phyloP scores from a whole-genome alignment of 2,797 vertebrate species.

The Eremophila alpestris region DNA sequence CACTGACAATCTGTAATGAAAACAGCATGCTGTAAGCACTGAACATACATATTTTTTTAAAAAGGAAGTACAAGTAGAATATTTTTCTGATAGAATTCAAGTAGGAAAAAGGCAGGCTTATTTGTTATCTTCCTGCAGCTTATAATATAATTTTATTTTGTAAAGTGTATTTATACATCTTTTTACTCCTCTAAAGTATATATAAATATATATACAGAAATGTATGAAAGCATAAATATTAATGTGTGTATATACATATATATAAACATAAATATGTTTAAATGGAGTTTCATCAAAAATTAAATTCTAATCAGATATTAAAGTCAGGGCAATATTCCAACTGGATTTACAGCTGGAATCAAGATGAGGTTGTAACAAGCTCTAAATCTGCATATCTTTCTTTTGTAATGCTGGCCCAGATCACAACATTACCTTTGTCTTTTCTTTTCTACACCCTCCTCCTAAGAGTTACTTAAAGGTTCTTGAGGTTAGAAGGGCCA shows the following conservation, averaged over 20 bases:
- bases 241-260: not conserved
- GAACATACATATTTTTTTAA: not conserved
- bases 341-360: not conserved
- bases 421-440: not conserved
- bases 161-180: not conserved
- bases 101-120: not conserved
- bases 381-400: not conserved
- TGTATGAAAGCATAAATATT: not conserved
- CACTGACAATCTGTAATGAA: slow-evolving; percentile 15
- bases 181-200: not conserved
- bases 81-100: not conserved
- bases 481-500: not conserved
- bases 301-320: not conserved
- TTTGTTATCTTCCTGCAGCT: not conserved
- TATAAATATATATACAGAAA: not conserved
- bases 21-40: not conserved
- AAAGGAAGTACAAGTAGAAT: not conserved
- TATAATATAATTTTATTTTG: not conserved
- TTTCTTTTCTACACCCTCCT: not conserved
- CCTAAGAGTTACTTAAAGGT: not conserved
- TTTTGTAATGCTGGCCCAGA: not conserved
- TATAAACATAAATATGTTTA: not conserved
- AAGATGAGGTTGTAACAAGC: not conserved
- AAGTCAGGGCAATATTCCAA: not conserved
- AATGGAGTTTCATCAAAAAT: not conserved